Conservation (phyloP, 2,888 invertebrate genomes). For the Drosophila phalerata region DNA sequence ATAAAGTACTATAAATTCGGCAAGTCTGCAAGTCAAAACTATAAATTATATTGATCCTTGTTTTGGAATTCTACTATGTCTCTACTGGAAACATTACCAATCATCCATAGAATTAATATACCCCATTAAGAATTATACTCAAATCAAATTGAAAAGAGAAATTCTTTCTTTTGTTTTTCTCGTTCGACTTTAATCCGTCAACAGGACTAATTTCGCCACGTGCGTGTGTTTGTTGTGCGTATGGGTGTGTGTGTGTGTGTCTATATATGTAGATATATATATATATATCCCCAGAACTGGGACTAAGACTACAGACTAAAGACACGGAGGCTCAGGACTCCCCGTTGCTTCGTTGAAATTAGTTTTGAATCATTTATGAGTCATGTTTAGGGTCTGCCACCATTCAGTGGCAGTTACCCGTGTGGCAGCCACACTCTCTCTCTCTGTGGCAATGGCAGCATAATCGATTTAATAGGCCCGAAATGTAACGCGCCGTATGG, state of each 20-base stretch:
- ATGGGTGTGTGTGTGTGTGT: slow-evolving; percentile 26
- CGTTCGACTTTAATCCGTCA: slow-evolving; percentile 67
- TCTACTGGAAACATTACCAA: background rate
- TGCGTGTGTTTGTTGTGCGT: slow-evolving; percentile 48
- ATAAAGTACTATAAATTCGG: no score
- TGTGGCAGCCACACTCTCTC: slow-evolving; percentile 24
- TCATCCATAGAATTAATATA: background rate
- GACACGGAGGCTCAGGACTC: slow-evolving; percentile 48
- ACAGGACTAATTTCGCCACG: slow-evolving; percentile 64
- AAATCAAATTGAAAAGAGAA: slow-evolving; percentile 31
- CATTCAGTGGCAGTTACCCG: slow-evolving; percentile 55
- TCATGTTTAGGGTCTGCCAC: slow-evolving; percentile 76
- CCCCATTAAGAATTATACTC: background rate
- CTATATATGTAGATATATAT: background rate
- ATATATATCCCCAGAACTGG: slow-evolving; percentile 38
- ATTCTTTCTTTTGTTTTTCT: slow-evolving; percentile 34
- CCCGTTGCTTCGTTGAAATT: slow-evolving; percentile 74
- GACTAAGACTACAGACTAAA: slow-evolving; percentile 26
- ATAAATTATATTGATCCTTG: background rate
- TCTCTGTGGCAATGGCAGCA: slow-evolving; percentile 47
- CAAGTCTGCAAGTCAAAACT: background rate
- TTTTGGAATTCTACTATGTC: background rate
- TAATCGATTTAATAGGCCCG: slow-evolving; percentile 77
- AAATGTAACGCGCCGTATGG: slow-evolving; percentile 72
- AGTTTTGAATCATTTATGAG: slow-evolving; percentile 82